These are phyloP conservation scores for Lutjanus argentimaculatus DNA, from an alignment of 2,797 vertebrate genomes.

Conservation along the genomic window DNA sequence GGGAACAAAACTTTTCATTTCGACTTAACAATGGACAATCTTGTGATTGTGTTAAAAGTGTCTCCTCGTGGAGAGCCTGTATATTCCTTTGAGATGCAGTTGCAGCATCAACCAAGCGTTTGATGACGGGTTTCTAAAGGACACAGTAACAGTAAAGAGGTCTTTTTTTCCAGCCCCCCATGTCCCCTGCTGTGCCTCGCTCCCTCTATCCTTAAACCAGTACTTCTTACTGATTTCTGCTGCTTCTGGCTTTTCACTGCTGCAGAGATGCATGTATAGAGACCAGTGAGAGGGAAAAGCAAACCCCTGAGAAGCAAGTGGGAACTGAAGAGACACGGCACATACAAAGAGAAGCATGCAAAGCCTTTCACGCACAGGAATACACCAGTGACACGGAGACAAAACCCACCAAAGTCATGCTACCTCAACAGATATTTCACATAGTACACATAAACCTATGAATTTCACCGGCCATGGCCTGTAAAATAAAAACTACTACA, in stretches of 20 bases:
- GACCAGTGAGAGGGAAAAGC: conserved; percentile 38
- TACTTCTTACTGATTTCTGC: conserved; percentile 34
- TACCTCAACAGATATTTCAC: conserved; percentile 1
- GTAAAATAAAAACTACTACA: not conserved
- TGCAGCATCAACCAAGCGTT: conserved; percentile 34
- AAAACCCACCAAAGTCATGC: conserved; percentile 8
- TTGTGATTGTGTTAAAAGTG: conserved; percentile 34
- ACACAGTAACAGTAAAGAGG: conserved; percentile 33
- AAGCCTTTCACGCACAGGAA: conserved; percentile 24
- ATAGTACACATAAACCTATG: not conserved
- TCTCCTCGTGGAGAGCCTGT: conserved; percentile 31
- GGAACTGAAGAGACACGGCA: conserved; percentile 21
- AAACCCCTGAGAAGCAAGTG: conserved; percentile 29
- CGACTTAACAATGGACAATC: conserved; percentile 48
- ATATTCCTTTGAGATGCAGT: conserved; percentile 41
- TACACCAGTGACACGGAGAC: not conserved
- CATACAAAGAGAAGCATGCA: conserved; percentile 25
- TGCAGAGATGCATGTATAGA: conserved; percentile 27
- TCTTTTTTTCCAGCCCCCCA: conserved; percentile 5
- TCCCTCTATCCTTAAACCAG: conserved; percentile 28
- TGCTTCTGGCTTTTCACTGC: conserved; percentile 33
- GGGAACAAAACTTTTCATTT: conserved; percentile 56
- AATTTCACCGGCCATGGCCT: not conserved
- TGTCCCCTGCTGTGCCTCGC: conserved; percentile 33
- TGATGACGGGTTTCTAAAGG: conserved; percentile 59